These are phyloP conservation scores for Bellardia bayeri DNA, from an alignment of 2,888 invertebrate species.

Conservation along the genomic window DNA sequence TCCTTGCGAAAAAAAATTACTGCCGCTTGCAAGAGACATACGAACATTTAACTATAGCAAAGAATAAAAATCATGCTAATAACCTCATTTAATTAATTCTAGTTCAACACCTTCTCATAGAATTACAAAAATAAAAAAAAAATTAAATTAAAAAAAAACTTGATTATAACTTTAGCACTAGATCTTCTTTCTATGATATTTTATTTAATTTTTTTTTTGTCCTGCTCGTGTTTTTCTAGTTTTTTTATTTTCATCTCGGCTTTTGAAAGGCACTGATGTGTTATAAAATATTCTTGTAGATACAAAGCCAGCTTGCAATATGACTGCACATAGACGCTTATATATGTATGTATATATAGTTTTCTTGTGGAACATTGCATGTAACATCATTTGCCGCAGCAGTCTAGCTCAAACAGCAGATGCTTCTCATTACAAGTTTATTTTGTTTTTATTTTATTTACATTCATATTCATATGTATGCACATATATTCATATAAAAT, in stretches of 20 bases:
- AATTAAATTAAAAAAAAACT: too few relatives aligned
- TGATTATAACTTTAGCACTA: constrained; percentile 29
- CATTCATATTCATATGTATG: neutral
- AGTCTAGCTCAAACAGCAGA: constrained; percentile 39
- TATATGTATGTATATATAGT: neutral
- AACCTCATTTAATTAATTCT: constrained; percentile 73
- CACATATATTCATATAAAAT: neutral
- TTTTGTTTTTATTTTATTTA: constrained; percentile 5
- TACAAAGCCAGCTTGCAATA: neutral
- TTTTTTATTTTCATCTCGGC: constrained; percentile 10
- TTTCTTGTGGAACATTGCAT: constrained; percentile 59
- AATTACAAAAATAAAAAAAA: neutral
- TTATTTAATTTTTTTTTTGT: neutral
- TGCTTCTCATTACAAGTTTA: constrained; percentile 57
- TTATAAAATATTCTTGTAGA: constrained; percentile 28
- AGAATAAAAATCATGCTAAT: constrained; percentile 67
- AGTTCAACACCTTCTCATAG: constrained; percentile 70
- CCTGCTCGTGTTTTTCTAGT: neutral
- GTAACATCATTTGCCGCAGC: constrained; percentile 28
- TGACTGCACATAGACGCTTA: neutral
- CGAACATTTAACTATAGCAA: neutral
- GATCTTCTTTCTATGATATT: neutral
- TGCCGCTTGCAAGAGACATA: neutral
- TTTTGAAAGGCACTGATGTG: constrained; percentile 45
- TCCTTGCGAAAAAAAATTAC: constrained; percentile 15